A percentile compares a stretch with the other conserved stretches of the same genome.
phyloP scores from a whole-genome alignment of 1,140 invertebrate species.

The Habropoda laboriosa region DNA sequence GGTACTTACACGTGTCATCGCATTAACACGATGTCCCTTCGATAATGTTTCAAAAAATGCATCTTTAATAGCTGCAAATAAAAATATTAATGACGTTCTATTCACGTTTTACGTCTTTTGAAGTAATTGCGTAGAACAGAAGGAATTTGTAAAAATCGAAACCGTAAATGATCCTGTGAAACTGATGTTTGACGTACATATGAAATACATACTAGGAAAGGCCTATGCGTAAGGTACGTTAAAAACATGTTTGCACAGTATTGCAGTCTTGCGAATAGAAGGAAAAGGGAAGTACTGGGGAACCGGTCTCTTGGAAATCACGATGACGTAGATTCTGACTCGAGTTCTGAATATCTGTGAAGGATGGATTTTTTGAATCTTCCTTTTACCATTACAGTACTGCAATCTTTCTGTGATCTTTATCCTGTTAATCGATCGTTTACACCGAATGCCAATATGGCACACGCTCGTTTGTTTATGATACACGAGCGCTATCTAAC shows the following conservation, averaged over 20 bases:
- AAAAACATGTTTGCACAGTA: background rate
- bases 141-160: background rate
- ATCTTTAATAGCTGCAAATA: background rate
- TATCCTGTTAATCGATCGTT: background rate
- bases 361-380: background rate
- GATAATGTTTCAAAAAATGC: background rate
- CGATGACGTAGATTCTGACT: conserved; percentile 32
- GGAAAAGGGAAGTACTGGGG: conserved; percentile 25
- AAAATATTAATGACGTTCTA: background rate
- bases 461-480: background rate
- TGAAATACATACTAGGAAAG: background rate
- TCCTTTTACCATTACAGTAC: background rate
- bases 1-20: background rate
- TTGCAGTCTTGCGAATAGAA: conserved; percentile 19
- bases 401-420: background rate
- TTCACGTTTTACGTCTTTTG: background rate
- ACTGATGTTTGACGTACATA: background rate
- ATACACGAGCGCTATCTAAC: background rate
- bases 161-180: background rate
- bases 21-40: background rate
- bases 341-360: conserved; percentile 7
- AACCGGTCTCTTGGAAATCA: conserved; percentile 51
- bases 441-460: background rate
- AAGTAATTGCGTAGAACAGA: background rate
- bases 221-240: background rate